Evolutionary conservation across 2,888 invertebrate species (phyloP), one percentile per base, ranked within the genome.

Genomic region (Dastarcus helophoroides): DNA sequence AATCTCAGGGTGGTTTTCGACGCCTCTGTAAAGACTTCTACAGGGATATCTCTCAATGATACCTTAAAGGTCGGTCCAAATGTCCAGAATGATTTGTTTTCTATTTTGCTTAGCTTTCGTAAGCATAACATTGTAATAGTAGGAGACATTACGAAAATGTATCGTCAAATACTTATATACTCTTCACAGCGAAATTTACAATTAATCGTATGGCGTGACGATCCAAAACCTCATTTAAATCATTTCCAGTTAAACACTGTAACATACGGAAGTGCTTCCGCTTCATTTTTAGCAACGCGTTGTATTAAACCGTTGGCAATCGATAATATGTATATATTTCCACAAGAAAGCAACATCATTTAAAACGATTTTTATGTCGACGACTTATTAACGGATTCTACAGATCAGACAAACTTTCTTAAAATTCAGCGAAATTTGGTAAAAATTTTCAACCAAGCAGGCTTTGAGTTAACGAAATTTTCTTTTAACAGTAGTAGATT

Each of bases 1-100:
- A 40, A 40, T 13, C 30, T 38, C n/a, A 11, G 46, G 5, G 42
- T 43, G 2, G 43, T 47, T 5, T 48, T 48, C 29, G 38, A 48
- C 31, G n/a, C 37, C n/a, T 47, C 46, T 2, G 24, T 33, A 4
- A 31, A 29, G 26, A 37, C 42, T 15, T 14, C 24, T 22, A 34
- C 25, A 3, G 40, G 39, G 4, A 2, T 35, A 6, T 44, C 41
- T 5, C 26, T 48, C 21, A 46, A 45, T 33, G 39, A 42, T 24
- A n/a, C 40, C 3, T 36, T 36, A 10, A 22, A 35, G 10, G 26
- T 23, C 7, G 46, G 48, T 4, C 40, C 44, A 1, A 25, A 27
- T n/a, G 16, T 37, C 16, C 43, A 36, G 31, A 19, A 38, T 12
- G 38, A 43, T 30, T 22, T 44, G 14, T 37, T 43, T 26, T 28